Percentiles rank a stretch among this genome's conserved stretches.
phyloP scores from a whole-genome alignment of 2,113 vertebrate species.

The Istiophorus platypterus region DNA sequence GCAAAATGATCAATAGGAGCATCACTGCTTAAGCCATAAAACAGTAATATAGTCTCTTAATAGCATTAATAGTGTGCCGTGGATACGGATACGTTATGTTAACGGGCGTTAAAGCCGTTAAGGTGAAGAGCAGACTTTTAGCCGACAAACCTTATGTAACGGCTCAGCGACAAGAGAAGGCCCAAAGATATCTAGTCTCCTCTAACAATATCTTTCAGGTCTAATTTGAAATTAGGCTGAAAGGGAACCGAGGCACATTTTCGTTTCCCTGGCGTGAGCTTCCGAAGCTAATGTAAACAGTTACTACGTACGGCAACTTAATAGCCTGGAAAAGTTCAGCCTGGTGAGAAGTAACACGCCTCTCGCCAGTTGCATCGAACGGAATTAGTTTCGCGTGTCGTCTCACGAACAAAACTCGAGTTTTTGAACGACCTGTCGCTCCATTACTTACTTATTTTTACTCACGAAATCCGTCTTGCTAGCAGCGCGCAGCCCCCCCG shows the following conservation, averaged over 20 bases:
- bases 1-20: not conserved
- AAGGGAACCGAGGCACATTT: not conserved
- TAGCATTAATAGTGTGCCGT: not conserved
- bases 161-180: not conserved
- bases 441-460: slow-evolving; percentile 14
- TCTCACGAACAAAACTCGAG: not conserved
- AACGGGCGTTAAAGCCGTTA: not conserved
- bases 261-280: not conserved
- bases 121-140: not conserved
- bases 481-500: too few species aligned
- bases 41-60: not conserved
- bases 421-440: fast-evolving
- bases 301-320: not conserved
- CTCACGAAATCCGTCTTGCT: not conserved
- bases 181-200: not conserved
- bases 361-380: not conserved
- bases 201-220: not conserved
- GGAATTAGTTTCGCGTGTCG: not conserved
- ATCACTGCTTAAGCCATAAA: not conserved
- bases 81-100: not conserved
- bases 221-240: too few species aligned
- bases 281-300: not conserved
- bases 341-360: fast-evolving
- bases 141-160: not conserved
- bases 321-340: not conserved